A percentile compares a stretch with the other conserved stretches of the same genome.
Conservation (phyloP, 2,113 vertebrate genomes). For the Peromyscus californicus region DNA sequence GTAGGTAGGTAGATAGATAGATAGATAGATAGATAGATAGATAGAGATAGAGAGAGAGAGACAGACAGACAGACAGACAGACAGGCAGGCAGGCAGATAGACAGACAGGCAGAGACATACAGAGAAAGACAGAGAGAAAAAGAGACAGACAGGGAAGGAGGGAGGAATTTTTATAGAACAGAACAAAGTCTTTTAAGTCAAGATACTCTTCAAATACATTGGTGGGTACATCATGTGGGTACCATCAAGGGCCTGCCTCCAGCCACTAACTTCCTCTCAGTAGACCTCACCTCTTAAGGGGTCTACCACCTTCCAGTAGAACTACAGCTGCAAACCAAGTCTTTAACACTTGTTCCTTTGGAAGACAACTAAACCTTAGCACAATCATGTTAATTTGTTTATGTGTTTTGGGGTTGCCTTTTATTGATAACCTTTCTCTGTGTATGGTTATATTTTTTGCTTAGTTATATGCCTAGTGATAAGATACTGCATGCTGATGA, state of each 20-base stretch:
- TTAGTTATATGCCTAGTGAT: conserved; percentile 15
- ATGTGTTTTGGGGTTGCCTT: not conserved
- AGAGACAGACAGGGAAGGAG: not conserved
- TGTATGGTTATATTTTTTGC: conserved; percentile 23
- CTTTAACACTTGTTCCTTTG: not conserved
- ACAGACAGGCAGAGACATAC: not conserved
- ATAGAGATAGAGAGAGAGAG: no score
- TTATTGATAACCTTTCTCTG: conserved; percentile 13
- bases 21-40: no score
- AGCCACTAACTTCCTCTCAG: not conserved
- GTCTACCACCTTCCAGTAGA: not conserved
- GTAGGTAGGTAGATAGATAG: no score
- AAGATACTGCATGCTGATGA: not conserved
- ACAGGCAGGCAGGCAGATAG: no score
- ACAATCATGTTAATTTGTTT: not conserved
- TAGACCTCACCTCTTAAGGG: not conserved
- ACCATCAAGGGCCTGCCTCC: not conserved
- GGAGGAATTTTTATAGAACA: not conserved
- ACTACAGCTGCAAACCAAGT: not conserved
- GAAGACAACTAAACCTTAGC: not conserved
- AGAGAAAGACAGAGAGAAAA: no score
- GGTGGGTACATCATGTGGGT: not conserved
- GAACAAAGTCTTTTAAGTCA: not conserved
- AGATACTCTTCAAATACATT: not conserved
- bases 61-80: no score